Evolutionary conservation across 2,113 vertebrate species (phyloP).

Genomic region (Mugil cephalus): DNA sequence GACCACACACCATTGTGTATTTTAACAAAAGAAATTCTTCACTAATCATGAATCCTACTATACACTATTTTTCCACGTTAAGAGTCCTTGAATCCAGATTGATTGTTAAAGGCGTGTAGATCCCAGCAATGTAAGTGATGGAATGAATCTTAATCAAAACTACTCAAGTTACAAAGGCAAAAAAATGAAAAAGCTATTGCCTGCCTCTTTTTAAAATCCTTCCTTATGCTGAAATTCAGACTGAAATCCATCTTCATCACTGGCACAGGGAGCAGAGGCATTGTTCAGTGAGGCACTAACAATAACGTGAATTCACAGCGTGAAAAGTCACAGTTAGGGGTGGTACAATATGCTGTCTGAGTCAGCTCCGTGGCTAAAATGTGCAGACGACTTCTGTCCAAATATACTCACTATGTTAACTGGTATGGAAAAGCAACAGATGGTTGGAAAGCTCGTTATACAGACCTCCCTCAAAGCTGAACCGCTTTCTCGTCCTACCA

Average conservation of each 20-base stretch:
- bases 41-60: not conserved
- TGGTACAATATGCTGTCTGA: conserved; percentile 23
- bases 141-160: not conserved
- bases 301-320: conserved; percentile 28
- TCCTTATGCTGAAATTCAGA: not conserved
- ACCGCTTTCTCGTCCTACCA: conserved; percentile 8
- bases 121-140: too few relatives aligned
- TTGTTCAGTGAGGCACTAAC: conserved; percentile 12
- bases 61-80: not conserved
- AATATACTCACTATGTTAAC: conserved; percentile 35
- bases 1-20: not conserved
- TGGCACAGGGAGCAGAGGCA: conserved; percentile 7
- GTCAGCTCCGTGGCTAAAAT: conserved; percentile 19
- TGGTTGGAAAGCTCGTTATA: conserved; percentile 12
- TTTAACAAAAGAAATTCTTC: too few relatives aligned
- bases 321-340: conserved; percentile 23
- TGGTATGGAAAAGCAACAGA: conserved; percentile 36
- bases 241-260: conserved; percentile 34
- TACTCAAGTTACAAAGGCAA: not conserved
- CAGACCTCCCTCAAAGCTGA: conserved; percentile 13
- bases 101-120: too few relatives aligned
- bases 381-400: conserved; percentile 5
- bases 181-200: not conserved
- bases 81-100: too few relatives aligned
- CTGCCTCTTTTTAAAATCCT: not conserved